Conservation (phyloP, 2,113 vertebrate species). For the Stigmatopora nigra region DNA sequence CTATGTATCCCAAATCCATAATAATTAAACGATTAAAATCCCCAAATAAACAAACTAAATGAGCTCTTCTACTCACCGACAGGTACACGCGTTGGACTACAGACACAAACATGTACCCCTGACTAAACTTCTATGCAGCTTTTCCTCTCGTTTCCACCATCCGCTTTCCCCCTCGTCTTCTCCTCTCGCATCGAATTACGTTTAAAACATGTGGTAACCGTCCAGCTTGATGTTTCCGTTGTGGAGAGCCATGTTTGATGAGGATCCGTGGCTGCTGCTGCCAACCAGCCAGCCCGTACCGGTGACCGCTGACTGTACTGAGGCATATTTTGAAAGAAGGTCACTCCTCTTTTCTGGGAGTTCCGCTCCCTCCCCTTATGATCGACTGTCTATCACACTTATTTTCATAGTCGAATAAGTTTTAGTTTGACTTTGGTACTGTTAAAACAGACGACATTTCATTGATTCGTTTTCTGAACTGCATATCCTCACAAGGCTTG, state of each 20-base stretch:
- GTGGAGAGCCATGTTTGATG: slow-evolving; percentile 19
- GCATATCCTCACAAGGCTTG: no score
- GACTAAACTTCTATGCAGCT: slow-evolving; percentile 6
- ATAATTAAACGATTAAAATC: neutral
- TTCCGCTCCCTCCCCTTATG: slow-evolving; percentile 2
- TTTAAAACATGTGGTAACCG: slow-evolving; percentile 5
- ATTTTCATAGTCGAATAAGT: no score
- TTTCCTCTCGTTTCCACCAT: neutral
- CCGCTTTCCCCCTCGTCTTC: neutral
- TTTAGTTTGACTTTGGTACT: no score
- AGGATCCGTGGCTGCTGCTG: slow-evolving; percentile 14
- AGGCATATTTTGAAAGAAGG: slow-evolving; percentile 4
- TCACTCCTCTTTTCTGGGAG: neutral
- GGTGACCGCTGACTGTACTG: neutral
- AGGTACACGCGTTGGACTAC: slow-evolving; percentile 50
- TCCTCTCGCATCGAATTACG: neutral
- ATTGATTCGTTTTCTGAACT: no score
- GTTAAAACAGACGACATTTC: no score
- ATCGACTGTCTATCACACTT: neutral
- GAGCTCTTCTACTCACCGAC: slow-evolving; percentile 51
- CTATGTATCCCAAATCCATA: neutral
- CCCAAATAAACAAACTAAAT: neutral
- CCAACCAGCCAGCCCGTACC: neutral
- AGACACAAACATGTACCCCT: slow-evolving; percentile 33
- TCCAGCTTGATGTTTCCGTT: slow-evolving; percentile 45